These are phyloP conservation scores for Tenthredo notha DNA, from an alignment of 2,888 invertebrate genomes.

Conservation along the genomic window DNA sequence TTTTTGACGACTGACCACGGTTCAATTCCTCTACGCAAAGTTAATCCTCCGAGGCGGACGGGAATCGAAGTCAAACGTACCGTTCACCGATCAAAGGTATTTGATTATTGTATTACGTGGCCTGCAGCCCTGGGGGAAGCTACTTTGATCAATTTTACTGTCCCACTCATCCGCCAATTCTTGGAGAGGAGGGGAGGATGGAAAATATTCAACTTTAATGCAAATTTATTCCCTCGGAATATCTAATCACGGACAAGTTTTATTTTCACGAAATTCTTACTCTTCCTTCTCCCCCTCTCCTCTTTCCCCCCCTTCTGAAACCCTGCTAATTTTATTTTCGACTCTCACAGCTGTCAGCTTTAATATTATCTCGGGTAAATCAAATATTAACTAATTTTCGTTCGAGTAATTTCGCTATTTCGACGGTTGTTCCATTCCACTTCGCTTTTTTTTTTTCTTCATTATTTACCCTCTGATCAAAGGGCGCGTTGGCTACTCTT, in stretches of 20 bases:
- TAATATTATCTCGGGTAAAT: neutral
- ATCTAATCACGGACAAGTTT: neutral
- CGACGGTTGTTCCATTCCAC: neutral
- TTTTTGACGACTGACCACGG: constrained; percentile 25
- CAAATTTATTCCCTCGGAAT: neutral
- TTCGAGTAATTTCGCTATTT: neutral
- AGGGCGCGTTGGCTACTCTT: neutral
- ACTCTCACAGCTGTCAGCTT: neutral
- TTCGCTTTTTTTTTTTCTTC: neutral
- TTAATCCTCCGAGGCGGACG: constrained; percentile 41
- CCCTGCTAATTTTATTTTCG: neutral
- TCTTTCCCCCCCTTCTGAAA: no score
- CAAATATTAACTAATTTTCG: neutral
- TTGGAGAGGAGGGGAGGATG: no score
- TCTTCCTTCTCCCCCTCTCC: neutral
- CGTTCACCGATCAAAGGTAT: constrained; percentile 52
- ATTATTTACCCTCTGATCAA: neutral
- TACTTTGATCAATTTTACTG: constrained; percentile 33
- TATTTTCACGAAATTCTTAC: neutral
- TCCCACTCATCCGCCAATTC: neutral
- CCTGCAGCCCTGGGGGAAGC: neutral
- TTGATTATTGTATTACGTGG: constrained; percentile 42
- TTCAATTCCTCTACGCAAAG: constrained; percentile 45
- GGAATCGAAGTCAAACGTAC: constrained; percentile 41
- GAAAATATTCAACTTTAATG: constrained; percentile 5